Base-by-base conservation (phyloP, 2,113 vertebrate genomes). In the Cricetomys ansorgei region DNA sequence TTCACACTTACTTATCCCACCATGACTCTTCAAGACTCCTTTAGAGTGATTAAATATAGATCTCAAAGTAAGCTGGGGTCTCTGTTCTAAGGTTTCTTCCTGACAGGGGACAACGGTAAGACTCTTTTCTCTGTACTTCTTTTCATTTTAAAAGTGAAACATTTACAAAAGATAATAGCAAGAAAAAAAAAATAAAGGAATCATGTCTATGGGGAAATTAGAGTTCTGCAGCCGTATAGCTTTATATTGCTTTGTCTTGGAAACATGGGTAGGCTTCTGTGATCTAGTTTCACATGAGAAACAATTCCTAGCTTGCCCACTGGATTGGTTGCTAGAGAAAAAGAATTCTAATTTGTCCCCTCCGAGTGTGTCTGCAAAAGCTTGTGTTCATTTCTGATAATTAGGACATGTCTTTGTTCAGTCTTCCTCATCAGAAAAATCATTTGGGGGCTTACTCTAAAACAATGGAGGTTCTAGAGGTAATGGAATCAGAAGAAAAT, bases 311-410 rank as follows among this genome's bases (percentile, higher is more conserved):
- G 43, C 25, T 84, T 70, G 10, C 69, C 83, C 43, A 48, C 67
- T 21, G 1, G 21, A 29, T 25, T 92, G 40, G 48, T 43, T 95
- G 89, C 77, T 91, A 23, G 67, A 81, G 53, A 83, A 75, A 64
- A 86, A 57, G 9, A 87, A 81, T 73, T 92, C 83, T 95, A 37
- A 89, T 77, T 93, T 67, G 62, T 57, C 73, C 55, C 67, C 91
- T 79, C 89, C 34, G 40, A 86, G 27, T 69, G 55, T 77, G 48
- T 85, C 27, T 76, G 1, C 34, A 69, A 50, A 95, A 73, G n/a
- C 57, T 65, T 91, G 1, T 79, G 43, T 87, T 96, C 81, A 75
- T 91, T 77, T 21, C 21, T 73, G 53, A 23, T 86, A 69, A 94
- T 73, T 83, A 70, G 73, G 50, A 91, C 29, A 50, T n/a, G 15